These are phyloP conservation scores for Pemphigus obesinymphae DNA, from an alignment of 1,140 invertebrate genomes.

Conservation along the genomic window DNA sequence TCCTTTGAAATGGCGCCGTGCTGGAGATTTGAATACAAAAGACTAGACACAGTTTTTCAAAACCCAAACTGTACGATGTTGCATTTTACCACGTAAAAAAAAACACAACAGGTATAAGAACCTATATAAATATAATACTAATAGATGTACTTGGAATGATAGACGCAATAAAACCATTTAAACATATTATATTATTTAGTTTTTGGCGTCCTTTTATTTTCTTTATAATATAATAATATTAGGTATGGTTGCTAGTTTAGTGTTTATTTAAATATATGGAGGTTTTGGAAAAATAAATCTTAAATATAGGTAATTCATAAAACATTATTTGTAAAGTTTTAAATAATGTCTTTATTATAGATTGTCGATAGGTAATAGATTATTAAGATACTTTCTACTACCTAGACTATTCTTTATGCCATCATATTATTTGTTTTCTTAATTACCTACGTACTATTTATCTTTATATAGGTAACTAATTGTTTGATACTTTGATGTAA, in stretches of 20 bases:
- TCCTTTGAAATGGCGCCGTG: constrained; percentile 6
- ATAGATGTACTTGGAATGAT: neutral
- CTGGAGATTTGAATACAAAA: neutral
- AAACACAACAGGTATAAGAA: neutral
- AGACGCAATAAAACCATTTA: neutral
- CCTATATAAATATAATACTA: too few relatives aligned
- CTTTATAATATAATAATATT: neutral
- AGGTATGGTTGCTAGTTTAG: neutral
- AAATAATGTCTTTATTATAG: too few relatives aligned
- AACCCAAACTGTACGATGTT: neutral
- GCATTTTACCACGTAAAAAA: neutral
- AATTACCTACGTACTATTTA: neutral
- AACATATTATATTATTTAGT: neutral
- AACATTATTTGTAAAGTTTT: too few relatives aligned
- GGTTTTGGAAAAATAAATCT: too few relatives aligned
- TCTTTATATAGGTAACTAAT: neutral
- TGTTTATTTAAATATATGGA: too few relatives aligned
- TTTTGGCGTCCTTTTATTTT: neutral
- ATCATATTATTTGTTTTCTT: neutral
- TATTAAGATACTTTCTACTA: too few relatives aligned
- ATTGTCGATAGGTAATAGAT: too few relatives aligned
- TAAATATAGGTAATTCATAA: too few relatives aligned
- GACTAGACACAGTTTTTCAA: neutral
- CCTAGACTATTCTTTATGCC: too few relatives aligned
- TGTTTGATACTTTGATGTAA: neutral